Evolutionary conservation across 2,113 vertebrate species (phyloP).

Genomic region (Apteryx owenii): DNA sequence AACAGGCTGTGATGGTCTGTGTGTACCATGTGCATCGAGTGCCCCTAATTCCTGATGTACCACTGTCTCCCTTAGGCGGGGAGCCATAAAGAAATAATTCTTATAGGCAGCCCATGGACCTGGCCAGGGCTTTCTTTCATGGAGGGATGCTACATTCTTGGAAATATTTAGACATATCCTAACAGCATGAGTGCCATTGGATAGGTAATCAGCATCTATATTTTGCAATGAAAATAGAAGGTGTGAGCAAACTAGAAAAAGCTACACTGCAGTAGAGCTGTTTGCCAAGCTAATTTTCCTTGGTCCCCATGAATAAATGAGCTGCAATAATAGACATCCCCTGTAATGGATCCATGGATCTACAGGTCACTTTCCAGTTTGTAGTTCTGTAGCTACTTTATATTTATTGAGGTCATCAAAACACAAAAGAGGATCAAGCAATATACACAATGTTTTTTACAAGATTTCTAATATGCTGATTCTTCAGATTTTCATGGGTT

Average conservation of each 20-base stretch:
- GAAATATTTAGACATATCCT: background rate
- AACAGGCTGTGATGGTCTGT: background rate
- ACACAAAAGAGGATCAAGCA: background rate
- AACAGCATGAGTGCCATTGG: background rate
- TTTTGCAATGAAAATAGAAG: background rate
- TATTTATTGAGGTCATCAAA: background rate
- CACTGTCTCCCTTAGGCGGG: background rate
- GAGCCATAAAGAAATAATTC: background rate
- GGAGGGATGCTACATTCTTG: background rate
- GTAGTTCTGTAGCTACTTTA: background rate
- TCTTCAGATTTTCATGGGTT: background rate
- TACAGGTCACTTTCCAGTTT: background rate
- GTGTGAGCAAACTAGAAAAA: background rate
- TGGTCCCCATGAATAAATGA: background rate
- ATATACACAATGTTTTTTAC: background rate
- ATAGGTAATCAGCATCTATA: background rate
- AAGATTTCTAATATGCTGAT: background rate
- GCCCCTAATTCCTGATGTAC: background rate
- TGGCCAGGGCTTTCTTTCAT: background rate
- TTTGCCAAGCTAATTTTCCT: background rate
- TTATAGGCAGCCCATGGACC: rapidly evolving
- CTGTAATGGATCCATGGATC: background rate
- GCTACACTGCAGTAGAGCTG: background rate
- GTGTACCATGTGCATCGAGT: rapidly evolving
- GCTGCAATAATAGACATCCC: background rate